Evolutionary conservation across 2,797 vertebrate genomes (phyloP).

Genomic region (Acipenser ruthenus): DNA sequence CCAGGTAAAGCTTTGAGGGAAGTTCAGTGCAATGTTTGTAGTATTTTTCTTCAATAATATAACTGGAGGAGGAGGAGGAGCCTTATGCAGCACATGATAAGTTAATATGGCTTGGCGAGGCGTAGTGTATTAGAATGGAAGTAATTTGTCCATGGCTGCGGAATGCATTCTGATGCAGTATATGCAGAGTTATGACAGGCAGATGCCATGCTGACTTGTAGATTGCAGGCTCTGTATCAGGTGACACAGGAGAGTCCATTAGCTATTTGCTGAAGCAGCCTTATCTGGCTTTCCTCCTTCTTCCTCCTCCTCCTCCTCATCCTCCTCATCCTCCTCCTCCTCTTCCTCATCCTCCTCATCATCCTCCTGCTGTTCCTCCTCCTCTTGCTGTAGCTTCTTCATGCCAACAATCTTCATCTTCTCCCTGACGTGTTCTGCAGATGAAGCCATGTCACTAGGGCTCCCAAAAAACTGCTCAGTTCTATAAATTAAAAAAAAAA

Average conservation of each 20-base stretch:
- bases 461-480: conserved; percentile 94
- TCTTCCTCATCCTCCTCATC: conserved; percentile 27
- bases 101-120: conserved; percentile 61
- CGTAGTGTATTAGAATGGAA: conserved; percentile 50
- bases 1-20: conserved; percentile 62
- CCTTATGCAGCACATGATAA: conserved; percentile 56
- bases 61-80: conserved; percentile 30
- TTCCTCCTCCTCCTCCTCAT: conserved; percentile 41
- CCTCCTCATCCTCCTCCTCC: conserved; percentile 49
- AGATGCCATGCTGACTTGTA: conserved; percentile 44
- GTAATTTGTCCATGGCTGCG: conserved; percentile 39
- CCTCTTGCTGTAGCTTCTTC: conserved; percentile 65
- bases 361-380: conserved; percentile 69
- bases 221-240: conserved; percentile 40
- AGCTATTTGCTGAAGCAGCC: conserved; percentile 50
- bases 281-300: conserved; percentile 41
- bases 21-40: conserved; percentile 62
- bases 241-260: conserved; percentile 44
- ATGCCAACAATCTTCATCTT: conserved; percentile 87
- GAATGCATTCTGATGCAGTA: conserved; percentile 50
- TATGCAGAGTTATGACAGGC: conserved; percentile 40
- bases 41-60: conserved; percentile 47
- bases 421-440: conserved; percentile 84
- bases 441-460: conserved; percentile 82
- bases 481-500: conserved; percentile 45